Percentiles rank a stretch among this genome's conserved stretches.
Conservation (phyloP, 2,888 invertebrate species). For the Rhodophaea formosa region DNA sequence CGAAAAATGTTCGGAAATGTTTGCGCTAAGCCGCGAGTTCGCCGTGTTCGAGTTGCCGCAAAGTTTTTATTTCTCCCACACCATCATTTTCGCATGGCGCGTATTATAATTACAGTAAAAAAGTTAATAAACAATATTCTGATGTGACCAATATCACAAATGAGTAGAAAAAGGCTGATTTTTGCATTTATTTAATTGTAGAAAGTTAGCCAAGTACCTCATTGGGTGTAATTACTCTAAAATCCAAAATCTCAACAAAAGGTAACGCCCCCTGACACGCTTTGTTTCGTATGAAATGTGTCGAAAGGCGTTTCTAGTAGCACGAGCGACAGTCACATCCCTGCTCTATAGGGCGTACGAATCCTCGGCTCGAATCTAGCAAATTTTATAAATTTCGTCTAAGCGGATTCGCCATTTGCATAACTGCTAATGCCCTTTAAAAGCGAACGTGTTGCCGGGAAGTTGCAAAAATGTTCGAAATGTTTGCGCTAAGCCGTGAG, state of each 20-base stretch:
- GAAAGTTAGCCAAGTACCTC: no score
- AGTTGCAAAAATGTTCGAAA: constrained; percentile 46
- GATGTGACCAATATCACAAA: no score
- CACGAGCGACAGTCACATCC: no score
- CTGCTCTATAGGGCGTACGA: no score
- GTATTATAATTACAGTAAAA: no score
- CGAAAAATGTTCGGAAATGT: constrained; percentile 46
- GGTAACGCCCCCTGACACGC: background rate
- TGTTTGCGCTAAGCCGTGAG: constrained; percentile 33
- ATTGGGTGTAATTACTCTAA: no score
- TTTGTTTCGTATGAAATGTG: no score
- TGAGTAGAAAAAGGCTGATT: no score
- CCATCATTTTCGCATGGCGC: constrained; percentile 4
- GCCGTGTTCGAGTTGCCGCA: constrained; percentile 30
- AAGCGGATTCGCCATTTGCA: constrained; percentile 44
- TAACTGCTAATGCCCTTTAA: constrained; percentile 41
- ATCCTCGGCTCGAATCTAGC: constrained; percentile 31
- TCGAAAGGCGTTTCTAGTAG: no score
- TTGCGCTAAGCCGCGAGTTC: constrained; percentile 30
- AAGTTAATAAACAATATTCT: no score
- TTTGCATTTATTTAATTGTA: no score
- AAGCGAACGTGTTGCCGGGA: constrained; percentile 35
- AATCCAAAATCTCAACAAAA: no score
- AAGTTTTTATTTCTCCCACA: constrained; percentile 39
- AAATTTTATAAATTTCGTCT: constrained; percentile 35